Conservation (phyloP, 2,888 invertebrate species). For the Pristionchus japonicus region DNA sequence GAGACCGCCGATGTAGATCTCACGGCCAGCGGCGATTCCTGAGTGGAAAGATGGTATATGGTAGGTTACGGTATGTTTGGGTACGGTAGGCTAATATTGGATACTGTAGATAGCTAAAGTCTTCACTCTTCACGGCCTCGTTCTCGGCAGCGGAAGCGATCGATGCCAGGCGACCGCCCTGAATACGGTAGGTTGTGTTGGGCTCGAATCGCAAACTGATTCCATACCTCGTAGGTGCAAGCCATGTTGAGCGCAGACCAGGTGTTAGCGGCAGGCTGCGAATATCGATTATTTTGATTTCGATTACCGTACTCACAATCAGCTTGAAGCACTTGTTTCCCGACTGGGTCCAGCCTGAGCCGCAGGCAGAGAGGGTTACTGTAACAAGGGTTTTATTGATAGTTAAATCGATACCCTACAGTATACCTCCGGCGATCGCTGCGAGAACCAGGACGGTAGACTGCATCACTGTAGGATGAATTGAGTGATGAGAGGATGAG, state of each 20-base stretch:
- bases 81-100: too few species aligned
- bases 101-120: too few species aligned
- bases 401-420: not conserved
- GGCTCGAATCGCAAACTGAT: not conserved
- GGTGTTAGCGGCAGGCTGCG: not conserved
- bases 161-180: conserved; percentile 26
- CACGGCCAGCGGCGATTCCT: conserved; percentile 36
- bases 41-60: not conserved
- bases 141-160: conserved; percentile 30
- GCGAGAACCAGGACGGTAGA: conserved; percentile 11
- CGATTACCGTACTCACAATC: not conserved
- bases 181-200: not conserved
- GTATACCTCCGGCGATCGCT: conserved; percentile 33
- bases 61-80: too few species aligned
- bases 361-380: conserved; percentile 19
- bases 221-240: not conserved
- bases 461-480: conserved; percentile 19
- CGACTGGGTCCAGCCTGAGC: not conserved
- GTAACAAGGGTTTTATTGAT: not conserved
- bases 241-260: conserved; percentile 19
- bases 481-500: not conserved
- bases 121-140: conserved; percentile 4
- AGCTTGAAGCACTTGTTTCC: conserved; percentile 29
- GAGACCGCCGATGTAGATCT: conserved; percentile 33
- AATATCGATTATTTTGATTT: not conserved